phyloP scores from a whole-genome alignment of 2,113 vertebrate genomes.

The Chaetura pelagica region DNA sequence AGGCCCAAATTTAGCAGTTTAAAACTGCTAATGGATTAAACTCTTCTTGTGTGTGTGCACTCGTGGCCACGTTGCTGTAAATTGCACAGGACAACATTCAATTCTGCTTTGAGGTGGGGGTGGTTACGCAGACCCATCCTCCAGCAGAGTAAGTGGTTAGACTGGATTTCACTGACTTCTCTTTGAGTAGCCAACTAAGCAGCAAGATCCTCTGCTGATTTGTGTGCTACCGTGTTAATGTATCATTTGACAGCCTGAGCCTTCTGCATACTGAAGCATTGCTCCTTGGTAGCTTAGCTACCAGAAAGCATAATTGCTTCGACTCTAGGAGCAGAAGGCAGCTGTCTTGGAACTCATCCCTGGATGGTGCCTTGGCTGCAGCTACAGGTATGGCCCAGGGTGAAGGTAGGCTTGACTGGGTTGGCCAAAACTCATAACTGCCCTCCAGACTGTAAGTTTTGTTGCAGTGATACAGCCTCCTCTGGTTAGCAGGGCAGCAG shows the following conservation, averaged over 20 bases:
- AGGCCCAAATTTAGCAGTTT: not conserved
- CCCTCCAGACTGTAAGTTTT: too few species aligned
- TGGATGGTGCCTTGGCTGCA: not conserved
- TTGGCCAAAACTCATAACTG: not conserved
- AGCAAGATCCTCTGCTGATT: not conserved
- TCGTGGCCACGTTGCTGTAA: not conserved
- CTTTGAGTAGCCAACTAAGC: not conserved
- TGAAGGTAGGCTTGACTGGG: not conserved
- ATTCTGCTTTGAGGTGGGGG: not conserved
- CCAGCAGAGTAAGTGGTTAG: not conserved
- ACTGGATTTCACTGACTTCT: not conserved
- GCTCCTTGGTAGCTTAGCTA: not conserved
- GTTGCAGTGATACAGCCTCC: not conserved
- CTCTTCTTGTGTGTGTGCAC: not conserved
- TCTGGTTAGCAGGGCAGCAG: not conserved
- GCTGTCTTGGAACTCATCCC: not conserved
- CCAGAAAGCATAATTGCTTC: not conserved
- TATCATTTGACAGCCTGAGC: accelerated
- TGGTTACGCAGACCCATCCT: not conserved
- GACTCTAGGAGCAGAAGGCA: not conserved
- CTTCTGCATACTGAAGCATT: not conserved
- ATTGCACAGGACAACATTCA: not conserved
- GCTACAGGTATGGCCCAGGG: accelerated
- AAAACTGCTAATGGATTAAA: not conserved
- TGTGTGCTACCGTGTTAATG: accelerated